Percentiles rank a stretch among this genome's conserved stretches.
phyloP scores from a whole-genome alignment of 2,113 vertebrate species.

The Phainopepla nitens region DNA sequence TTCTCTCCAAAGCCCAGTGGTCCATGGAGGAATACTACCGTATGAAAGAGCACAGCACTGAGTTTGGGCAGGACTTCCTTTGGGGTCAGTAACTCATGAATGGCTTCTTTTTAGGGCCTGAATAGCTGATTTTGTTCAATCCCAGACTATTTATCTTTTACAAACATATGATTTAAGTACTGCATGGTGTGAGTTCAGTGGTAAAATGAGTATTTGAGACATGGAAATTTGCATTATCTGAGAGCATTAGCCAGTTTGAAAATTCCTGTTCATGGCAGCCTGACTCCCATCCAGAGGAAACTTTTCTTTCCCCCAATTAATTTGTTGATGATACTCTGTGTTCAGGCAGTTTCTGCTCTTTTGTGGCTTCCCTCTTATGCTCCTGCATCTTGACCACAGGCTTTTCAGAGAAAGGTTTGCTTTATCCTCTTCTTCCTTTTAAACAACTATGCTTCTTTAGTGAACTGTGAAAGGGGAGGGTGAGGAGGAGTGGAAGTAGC shows the following conservation, averaged over 20 bases:
- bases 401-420: not conserved
- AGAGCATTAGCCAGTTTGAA: not conserved
- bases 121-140: not conserved
- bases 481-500: not conserved
- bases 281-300: not conserved
- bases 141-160: not conserved
- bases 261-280: not conserved
- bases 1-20: not conserved
- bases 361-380: not conserved
- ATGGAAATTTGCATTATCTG: not conserved
- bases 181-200: not conserved
- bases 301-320: not conserved
- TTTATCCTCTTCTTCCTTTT: constrained; percentile 25
- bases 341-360: not conserved
- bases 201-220: not conserved
- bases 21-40: rapidly evolving
- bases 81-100: not conserved
- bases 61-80: not conserved
- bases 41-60: not conserved
- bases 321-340: not conserved
- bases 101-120: not conserved
- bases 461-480: constrained; percentile 9
- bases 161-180: not conserved
- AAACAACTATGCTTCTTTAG: constrained; percentile 32
- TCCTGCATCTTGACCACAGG: not conserved